Evolutionary conservation across 2,113 vertebrate genomes (phyloP).

Genomic region (Oncorhynchus mykiss): DNA sequence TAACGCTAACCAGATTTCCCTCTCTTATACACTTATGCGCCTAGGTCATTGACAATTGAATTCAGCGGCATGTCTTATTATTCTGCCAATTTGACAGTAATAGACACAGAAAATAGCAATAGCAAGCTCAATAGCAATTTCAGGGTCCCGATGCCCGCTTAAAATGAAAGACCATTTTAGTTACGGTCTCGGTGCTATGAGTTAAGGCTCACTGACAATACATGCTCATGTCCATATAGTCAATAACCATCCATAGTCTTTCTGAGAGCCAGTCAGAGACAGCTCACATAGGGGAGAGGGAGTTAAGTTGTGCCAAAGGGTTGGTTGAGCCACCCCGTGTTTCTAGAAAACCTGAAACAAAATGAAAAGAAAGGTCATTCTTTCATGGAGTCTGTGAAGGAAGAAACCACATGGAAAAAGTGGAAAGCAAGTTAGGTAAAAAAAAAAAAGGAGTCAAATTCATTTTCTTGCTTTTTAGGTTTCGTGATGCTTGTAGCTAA

Average conservation of each 20-base stretch:
- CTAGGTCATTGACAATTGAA: constrained; percentile 52
- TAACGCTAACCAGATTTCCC: constrained; percentile 52
- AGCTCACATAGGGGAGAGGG: too few relatives aligned
- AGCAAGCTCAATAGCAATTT: constrained; percentile 19
- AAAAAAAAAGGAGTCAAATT: too few relatives aligned
- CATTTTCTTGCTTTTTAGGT: too few relatives aligned
- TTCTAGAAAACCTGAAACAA: too few relatives aligned
- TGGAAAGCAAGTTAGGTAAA: too few relatives aligned
- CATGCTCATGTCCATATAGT: not conserved
- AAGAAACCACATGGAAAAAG: too few relatives aligned
- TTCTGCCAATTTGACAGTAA: constrained; percentile 41
- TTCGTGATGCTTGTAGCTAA: too few relatives aligned
- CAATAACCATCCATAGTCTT: not conserved
- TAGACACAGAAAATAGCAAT: constrained; percentile 27
- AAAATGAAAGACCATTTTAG: constrained; percentile 44
- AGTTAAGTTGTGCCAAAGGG: too few relatives aligned
- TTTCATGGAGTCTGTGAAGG: too few relatives aligned
- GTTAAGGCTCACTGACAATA: not conserved
- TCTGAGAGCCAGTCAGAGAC: too few relatives aligned
- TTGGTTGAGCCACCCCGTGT: too few relatives aligned
- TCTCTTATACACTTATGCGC: constrained; percentile 39
- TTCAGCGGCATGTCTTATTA: constrained; percentile 44
- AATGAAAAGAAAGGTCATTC: too few relatives aligned
- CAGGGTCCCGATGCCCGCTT: constrained; percentile 16
- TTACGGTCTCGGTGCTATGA: constrained; percentile 26